Percentiles rank a stretch among this genome's conserved stretches.
These are phyloP conservation scores for Pasiphila rectangulata DNA, from an alignment of 2,888 invertebrate species.

Conservation along the genomic window DNA sequence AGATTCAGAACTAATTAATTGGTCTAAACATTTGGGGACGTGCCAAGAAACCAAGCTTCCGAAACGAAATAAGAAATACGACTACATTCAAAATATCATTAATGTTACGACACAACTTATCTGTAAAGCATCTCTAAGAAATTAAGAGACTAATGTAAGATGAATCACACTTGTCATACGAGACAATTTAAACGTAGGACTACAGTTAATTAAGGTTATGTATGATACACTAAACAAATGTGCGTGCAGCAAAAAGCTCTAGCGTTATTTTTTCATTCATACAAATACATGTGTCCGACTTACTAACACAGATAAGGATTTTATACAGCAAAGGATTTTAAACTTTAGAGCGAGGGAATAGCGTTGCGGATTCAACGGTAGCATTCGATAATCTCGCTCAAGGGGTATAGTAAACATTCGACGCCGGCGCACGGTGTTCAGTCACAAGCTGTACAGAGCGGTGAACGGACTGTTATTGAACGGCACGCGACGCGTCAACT, in stretches of 20 bases:
- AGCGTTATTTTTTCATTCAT: conserved; percentile 76
- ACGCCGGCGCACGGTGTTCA: conserved; percentile 57
- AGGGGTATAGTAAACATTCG: conserved; percentile 74
- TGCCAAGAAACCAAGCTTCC: conserved; percentile 36
- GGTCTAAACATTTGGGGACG: conserved; percentile 36
- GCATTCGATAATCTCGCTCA: conserved; percentile 62
- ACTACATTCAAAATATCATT: conserved; percentile 30
- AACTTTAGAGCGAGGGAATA: conserved; percentile 23
- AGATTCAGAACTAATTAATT: conserved; percentile 12
- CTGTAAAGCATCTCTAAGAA: conserved; percentile 20
- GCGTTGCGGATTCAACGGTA: conserved; percentile 40
- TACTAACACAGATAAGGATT: conserved; percentile 72
- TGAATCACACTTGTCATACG: conserved; percentile 55
- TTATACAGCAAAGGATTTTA: conserved; percentile 33
- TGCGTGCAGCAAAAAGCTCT: conserved; percentile 72
- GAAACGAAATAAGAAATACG: conserved; percentile 32
- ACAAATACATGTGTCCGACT: conserved; percentile 74
- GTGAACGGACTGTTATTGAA: conserved; percentile 58
- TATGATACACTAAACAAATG: conserved; percentile 68
- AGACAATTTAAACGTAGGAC: conserved; percentile 34
- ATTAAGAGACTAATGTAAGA: conserved; percentile 29
- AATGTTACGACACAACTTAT: conserved; percentile 37
- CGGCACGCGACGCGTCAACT: conserved; percentile 65
- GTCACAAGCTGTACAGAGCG: conserved; percentile 60
- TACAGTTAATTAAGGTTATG: conserved; percentile 72